Conservation (phyloP, 2,888 invertebrate species). For the Corbicula japonica region DNA sequence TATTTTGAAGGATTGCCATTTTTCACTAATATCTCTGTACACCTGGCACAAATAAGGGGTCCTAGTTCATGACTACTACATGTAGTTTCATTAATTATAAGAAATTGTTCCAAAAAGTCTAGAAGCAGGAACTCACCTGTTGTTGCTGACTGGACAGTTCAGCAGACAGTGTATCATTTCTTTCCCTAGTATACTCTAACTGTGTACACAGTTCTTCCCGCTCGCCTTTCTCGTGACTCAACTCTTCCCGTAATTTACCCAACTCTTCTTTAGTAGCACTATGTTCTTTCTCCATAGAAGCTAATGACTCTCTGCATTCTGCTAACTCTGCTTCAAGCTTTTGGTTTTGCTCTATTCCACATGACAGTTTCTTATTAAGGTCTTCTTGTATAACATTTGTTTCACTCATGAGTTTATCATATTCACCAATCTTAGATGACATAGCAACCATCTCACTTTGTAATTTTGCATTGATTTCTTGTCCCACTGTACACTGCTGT, state of each 20-base stretch:
- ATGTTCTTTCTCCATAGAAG: slow-evolving; percentile 19
- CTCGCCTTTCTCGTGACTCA: slow-evolving; percentile 48
- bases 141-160: slow-evolving; percentile 71
- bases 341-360: background rate
- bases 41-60: no score
- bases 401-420: slow-evolving; percentile 23
- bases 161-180: slow-evolving; percentile 59
- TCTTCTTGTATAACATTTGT: slow-evolving; percentile 3
- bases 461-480: background rate
- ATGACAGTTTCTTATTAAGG: slow-evolving; percentile 7
- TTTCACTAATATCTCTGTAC: no score
- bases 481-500: slow-evolving; percentile 1
- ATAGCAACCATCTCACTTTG: slow-evolving; percentile 12
- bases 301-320: slow-evolving; percentile 11
- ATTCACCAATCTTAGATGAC: slow-evolving; percentile 10
- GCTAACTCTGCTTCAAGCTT: slow-evolving; percentile 8
- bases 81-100: no score
- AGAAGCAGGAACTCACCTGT: slow-evolving; percentile 62
- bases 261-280: slow-evolving; percentile 24
- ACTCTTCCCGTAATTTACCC: slow-evolving; percentile 29
- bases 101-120: no score
- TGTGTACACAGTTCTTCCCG: slow-evolving; percentile 51
- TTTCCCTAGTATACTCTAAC: slow-evolving; percentile 54
- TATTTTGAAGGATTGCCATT: no score
- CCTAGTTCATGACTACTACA: no score